Conservation (phyloP, 2,113 vertebrate species). For the Meleagris gallopavo region DNA sequence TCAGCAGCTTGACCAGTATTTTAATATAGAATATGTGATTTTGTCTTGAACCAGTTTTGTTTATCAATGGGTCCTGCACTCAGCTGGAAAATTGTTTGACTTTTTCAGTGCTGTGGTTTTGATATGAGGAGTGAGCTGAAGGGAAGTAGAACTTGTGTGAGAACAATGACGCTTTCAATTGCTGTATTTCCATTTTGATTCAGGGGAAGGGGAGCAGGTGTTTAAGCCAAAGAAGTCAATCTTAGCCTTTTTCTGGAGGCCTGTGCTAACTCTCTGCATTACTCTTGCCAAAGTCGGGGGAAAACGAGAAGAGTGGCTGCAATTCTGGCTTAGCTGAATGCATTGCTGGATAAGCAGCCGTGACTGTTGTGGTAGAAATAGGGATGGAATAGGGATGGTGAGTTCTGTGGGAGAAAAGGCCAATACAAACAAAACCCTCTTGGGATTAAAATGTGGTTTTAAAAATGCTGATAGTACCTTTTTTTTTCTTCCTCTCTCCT, state of each 20-base stretch:
- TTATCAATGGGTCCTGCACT: slow-evolving; percentile 10
- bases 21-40: not conserved
- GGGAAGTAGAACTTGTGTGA: slow-evolving; percentile 32
- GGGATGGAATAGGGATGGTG: not conserved
- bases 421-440: not conserved
- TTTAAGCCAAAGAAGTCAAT: not conserved
- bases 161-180: not conserved
- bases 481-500: not conserved
- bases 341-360: not conserved
- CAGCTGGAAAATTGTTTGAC: slow-evolving; percentile 48
- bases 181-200: not conserved
- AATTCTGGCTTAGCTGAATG: not conserved
- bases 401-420: not conserved
- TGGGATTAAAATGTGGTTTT: not conserved
- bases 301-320: not conserved
- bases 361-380: not conserved
- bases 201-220: not conserved
- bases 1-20: slow-evolving; percentile 48
- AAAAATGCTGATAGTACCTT: not conserved
- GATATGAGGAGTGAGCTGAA: not conserved
- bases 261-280: not conserved
- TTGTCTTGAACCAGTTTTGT: not conserved
- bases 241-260: not conserved
- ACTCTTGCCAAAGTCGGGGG: not conserved
- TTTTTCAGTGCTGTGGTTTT: slow-evolving; percentile 38